Base-by-base conservation (phyloP, 2,888 invertebrate genomes). In the Amiota mariae region DNA sequence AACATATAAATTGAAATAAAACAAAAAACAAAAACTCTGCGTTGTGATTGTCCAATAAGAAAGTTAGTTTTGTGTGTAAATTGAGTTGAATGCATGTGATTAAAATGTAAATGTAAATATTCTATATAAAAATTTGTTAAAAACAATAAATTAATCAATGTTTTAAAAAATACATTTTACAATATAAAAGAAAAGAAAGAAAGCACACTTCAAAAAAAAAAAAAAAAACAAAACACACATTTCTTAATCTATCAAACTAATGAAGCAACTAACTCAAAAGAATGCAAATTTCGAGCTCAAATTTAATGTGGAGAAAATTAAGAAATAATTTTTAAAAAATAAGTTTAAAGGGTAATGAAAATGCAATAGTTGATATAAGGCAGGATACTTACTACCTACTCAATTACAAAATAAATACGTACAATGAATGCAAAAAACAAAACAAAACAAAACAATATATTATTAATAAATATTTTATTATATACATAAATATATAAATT, bases 1-100 rank as follows among this genome's bases (percentile, higher is more conserved):
- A 2, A 36, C 36, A 36, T 36, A 1, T 6, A 36, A 49, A 86
- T 88, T 15, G n/a, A 54, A 59, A 59, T 18, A 59, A 59, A 57
- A 57, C 24, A 57, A n/a, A 15, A 57, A 57, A n/a, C n/a, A n/a
- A 57, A 57, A 82, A 88, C 88, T 88, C 88, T 88, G 88, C 88
- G 88, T 88, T 88, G 88, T 88, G 88, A 88, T 88, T 87, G 88
- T 86, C 86, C 87, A 84, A 83, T 87, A 88, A 85, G 49, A 57
- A 57, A 51, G 51, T 13, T 13, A 11, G 88, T 24, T 24, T 36
- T 87, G 87, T 88, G 83, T 80, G 79, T 78, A 79, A 77, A 67
- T 63, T 73, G 71, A 59, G 46, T 61, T 36, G 36, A 36, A 6
- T 36, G 36, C 36, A 36, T 59, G 59, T 59, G 20, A 59, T 18